Evolutionary conservation across 2,888 invertebrate species (phyloP).

Genomic region (Dendrolimus pini): DNA sequence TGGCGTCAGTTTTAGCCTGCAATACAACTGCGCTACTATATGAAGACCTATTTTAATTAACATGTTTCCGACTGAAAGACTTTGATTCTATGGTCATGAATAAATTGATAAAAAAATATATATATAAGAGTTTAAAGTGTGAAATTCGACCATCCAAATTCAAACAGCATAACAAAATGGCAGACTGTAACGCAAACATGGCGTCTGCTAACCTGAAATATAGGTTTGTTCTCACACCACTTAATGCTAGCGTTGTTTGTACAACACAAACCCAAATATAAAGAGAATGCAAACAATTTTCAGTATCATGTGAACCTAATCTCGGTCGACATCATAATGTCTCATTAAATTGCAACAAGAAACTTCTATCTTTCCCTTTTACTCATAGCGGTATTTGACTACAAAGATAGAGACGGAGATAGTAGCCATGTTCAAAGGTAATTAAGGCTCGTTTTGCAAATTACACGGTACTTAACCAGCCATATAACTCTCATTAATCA

Average conservation of each 20-base stretch:
- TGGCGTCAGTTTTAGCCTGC: too few relatives aligned
- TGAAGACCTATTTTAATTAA: too few relatives aligned
- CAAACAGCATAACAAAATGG: slow-evolving; percentile 21
- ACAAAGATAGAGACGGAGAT: slow-evolving; percentile 52
- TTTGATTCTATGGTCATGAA: too few relatives aligned
- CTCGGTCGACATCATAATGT: slow-evolving; percentile 72
- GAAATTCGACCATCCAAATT: slow-evolving; percentile 17
- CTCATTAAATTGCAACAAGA: slow-evolving; percentile 66
- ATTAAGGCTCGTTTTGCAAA: slow-evolving; percentile 86
- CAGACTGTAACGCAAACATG: slow-evolving; percentile 1
- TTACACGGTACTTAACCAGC: slow-evolving; percentile 86
- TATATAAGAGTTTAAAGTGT: not conserved
- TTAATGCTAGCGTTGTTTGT: slow-evolving; percentile 18
- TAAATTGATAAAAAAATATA: too few relatives aligned
- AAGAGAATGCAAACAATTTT: slow-evolving; percentile 64
- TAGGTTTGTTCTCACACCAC: not conserved
- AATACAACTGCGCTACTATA: too few relatives aligned
- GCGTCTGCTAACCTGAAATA: not conserved
- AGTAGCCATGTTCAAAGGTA: slow-evolving; percentile 72
- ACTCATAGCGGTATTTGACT: slow-evolving; percentile 19
- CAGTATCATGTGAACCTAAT: slow-evolving; percentile 68
- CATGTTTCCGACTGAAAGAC: too few relatives aligned
- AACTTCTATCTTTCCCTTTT: slow-evolving; percentile 42
- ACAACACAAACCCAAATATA: slow-evolving; percentile 61
- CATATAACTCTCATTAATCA: slow-evolving; percentile 83